Percentiles rank a stretch among this genome's conserved stretches.
These are phyloP conservation scores for Nudaria mundana DNA, from an alignment of 2,888 invertebrate genomes.

Conservation along the genomic window DNA sequence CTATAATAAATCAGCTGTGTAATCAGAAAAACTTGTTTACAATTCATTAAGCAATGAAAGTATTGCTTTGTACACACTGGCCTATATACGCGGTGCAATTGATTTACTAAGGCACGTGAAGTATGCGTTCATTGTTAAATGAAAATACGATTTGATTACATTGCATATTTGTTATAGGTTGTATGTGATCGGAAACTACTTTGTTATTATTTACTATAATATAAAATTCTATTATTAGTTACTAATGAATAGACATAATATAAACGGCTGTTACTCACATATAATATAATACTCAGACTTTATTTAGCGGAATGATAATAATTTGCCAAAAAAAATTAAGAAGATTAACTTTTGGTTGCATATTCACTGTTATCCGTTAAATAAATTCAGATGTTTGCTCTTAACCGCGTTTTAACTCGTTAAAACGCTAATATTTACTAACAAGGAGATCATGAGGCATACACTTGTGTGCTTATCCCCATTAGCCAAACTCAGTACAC, in stretches of 20 bases:
- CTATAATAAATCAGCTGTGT: constrained; percentile 50
- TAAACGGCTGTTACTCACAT: too few relatives aligned
- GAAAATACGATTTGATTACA: not conserved
- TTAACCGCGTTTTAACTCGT: not conserved
- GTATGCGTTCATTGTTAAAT: not conserved
- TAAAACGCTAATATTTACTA: not conserved
- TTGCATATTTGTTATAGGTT: too few relatives aligned
- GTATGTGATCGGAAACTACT: too few relatives aligned
- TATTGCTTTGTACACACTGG: constrained; percentile 45
- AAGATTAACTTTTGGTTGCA: too few relatives aligned
- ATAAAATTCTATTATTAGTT: too few relatives aligned
- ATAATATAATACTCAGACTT: too few relatives aligned
- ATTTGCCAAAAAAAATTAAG: too few relatives aligned
- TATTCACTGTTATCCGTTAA: too few relatives aligned
- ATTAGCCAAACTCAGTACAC: too few relatives aligned
- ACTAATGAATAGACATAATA: too few relatives aligned
- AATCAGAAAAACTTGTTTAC: constrained; percentile 54
- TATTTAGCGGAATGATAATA: too few relatives aligned
- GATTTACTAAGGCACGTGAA: constrained; percentile 27
- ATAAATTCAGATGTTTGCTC: constrained; percentile 1
- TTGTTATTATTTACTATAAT: too few relatives aligned
- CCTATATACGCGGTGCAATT: constrained; percentile 43
- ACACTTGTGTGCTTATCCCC: constrained; percentile 16
- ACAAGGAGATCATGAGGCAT: not conserved
- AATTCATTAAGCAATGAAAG: constrained; percentile 49